These are phyloP conservation scores for Sphecodes monilicornis DNA, from an alignment of 2,888 invertebrate genomes.

Conservation along the genomic window DNA sequence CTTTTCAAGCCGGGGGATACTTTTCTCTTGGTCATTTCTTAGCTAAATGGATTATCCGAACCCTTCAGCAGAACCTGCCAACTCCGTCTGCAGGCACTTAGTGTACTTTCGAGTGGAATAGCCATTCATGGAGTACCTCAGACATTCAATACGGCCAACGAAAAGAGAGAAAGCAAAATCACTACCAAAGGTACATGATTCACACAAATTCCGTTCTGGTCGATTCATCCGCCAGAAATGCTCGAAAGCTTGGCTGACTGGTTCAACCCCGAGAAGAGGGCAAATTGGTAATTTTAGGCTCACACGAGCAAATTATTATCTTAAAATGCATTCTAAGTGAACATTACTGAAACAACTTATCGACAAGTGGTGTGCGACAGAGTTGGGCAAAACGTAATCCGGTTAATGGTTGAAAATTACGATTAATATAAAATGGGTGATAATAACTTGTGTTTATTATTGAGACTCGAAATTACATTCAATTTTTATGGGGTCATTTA, in stretches of 20 bases:
- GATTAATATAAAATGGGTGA: too few relatives aligned
- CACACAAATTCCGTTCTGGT: neutral
- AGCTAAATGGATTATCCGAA: neutral
- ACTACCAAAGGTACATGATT: neutral
- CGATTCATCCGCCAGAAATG: neutral
- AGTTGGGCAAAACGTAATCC: too few relatives aligned
- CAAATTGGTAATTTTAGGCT: neutral
- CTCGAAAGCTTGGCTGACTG: neutral
- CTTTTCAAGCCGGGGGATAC: neutral
- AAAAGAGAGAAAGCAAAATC: neutral
- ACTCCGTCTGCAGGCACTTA: neutral
- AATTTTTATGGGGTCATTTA: too few relatives aligned
- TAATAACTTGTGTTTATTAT: too few relatives aligned
- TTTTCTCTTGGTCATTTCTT: neutral
- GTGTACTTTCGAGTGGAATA: neutral
- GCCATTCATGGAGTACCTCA: neutral
- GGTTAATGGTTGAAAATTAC: too few relatives aligned
- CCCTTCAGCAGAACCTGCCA: neutral
- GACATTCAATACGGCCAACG: neutral
- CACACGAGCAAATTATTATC: neutral
- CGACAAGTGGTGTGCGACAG: too few relatives aligned
- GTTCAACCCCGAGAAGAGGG: neutral
- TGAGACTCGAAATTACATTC: too few relatives aligned
- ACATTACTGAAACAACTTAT: neutral
- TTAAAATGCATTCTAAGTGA: neutral